Evolutionary conservation across 37 sponge, comb jelly and placozoan genomes (phyloP).

Genomic region (Geodia barretti): DNA sequence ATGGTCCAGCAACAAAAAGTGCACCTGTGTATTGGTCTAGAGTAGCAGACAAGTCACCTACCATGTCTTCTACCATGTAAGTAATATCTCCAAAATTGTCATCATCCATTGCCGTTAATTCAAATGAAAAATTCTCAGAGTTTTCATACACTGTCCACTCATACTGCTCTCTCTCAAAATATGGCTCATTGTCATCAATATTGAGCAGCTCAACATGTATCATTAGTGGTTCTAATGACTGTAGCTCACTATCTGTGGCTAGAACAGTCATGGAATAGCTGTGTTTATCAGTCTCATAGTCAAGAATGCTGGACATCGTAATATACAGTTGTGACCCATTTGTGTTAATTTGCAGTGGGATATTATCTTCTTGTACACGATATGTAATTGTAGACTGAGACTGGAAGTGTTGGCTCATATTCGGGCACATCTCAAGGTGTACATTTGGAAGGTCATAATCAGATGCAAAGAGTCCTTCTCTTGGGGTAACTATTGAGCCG

Average conservation of each 20-base stretch:
- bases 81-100: slow-evolving; percentile 22
- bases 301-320: slow-evolving; percentile 29
- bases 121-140: slow-evolving; percentile 19
- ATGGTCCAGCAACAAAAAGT: slow-evolving; percentile 42
- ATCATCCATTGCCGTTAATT: slow-evolving; percentile 46
- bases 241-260: slow-evolving; percentile 42
- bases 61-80: slow-evolving; percentile 39
- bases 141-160: slow-evolving; percentile 59
- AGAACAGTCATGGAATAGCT: slow-evolving; percentile 23
- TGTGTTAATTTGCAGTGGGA: slow-evolving; percentile 36
- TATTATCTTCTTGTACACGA: slow-evolving; percentile 21
- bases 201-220: slow-evolving; percentile 56
- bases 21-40: slow-evolving; percentile 48
- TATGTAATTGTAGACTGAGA: neutral
- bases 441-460: slow-evolving; percentile 15
- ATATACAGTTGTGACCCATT: slow-evolving; percentile 1
- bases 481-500: slow-evolving; percentile 14
- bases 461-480: slow-evolving; percentile 11
- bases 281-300: slow-evolving; percentile 60
- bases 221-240: slow-evolving; percentile 5
- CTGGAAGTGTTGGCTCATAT: neutral
- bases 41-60: slow-evolving; percentile 6
- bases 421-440: slow-evolving; percentile 11
- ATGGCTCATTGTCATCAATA: slow-evolving; percentile 58
- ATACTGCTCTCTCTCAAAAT: slow-evolving; percentile 42